Base-by-base conservation (phyloP, 2,888 invertebrate species). In the Rhamnusium bicolor region DNA sequence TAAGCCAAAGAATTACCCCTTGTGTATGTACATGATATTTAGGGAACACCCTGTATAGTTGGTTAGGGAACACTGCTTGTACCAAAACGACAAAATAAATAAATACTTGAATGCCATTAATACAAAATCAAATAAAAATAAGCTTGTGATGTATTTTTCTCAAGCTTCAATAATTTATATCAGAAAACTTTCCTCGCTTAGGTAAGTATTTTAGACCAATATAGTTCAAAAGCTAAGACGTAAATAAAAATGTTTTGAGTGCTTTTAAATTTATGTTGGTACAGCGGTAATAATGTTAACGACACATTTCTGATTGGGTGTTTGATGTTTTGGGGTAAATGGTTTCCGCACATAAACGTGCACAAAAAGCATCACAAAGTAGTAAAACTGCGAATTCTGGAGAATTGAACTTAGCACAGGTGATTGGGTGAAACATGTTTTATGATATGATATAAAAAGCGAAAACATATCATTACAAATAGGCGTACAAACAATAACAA, bases 291-390 rank as follows among this genome's bases (percentile, higher is more conserved):
- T 58, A 32, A 54, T 24, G 58, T 27, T 58, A 58, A 58, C 58
- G 58, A 58, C 58, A 58, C 58, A 58, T 58, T 24, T 16, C 16
- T 58, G 58, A 58, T 58, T 58, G 58, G 58, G 29, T 32, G 58
- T 58, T 58, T 58, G 58, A 32, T 32, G 29, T 58, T 32, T 27
- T 29, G 58, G 18, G 29, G 27, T 58, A 32, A 58, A 32, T 58
- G 32, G 18, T 29, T 58, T 27, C 32, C 58, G 32, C 32, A 58
- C 27, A 58, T 32, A 27, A 32, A 32, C 58, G 58, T 58, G 32
- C 18, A n/a, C n/a, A 24, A 27, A 54, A 51, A 54, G 24, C 54
- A n/a, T 54, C 54, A 54, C 54, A 54, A 54, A 54, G 21, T 54
- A 24, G 12, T 54, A 19, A 24, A 54, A 54, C 27, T 54, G n/a